A percentile compares a stretch with the other conserved stretches of the same genome.
These are phyloP conservation scores for Andrena bicolor DNA, from an alignment of 2,888 invertebrate genomes.

Conservation along the genomic window DNA sequence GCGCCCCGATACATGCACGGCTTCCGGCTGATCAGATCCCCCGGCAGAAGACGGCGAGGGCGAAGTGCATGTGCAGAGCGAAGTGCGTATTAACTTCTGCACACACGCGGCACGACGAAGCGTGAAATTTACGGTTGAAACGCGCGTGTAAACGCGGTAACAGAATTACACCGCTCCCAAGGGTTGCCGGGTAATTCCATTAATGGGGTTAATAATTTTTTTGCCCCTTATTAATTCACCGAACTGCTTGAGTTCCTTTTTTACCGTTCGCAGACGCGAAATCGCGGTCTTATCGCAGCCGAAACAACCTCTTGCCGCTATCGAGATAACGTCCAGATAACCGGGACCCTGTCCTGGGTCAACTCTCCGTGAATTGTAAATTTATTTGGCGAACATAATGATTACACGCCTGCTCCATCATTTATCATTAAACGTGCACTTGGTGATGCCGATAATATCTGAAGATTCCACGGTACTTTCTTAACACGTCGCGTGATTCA, in stretches of 20 bases:
- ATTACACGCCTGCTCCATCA: neutral
- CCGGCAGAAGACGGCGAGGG: neutral
- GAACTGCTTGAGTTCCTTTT: neutral
- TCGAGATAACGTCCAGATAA: slow-evolving; percentile 24
- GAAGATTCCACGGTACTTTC: too few relatives aligned
- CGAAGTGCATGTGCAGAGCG: neutral
- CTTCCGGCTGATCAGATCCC: slow-evolving; percentile 12
- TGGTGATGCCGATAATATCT: neutral
- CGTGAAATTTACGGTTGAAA: slow-evolving; percentile 53
- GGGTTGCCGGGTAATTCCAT: slow-evolving; percentile 16
- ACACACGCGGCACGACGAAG: slow-evolving; percentile 27
- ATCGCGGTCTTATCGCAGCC: slow-evolving; percentile 2
- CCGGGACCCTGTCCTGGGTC: slow-evolving; percentile 42
- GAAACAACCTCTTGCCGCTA: slow-evolving; percentile 29
- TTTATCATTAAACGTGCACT: neutral
- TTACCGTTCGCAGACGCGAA: neutral
- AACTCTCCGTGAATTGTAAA: slow-evolving; percentile 31
- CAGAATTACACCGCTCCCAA: slow-evolving; percentile 42
- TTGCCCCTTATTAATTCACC: neutral
- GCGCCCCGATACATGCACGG: neutral
- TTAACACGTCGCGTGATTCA: too few relatives aligned
- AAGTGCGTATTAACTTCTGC: slow-evolving; percentile 32
- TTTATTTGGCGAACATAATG: neutral
- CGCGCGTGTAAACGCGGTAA: slow-evolving; percentile 47
- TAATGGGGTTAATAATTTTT: slow-evolving; percentile 4